Base-by-base conservation (phyloP, 2,797 vertebrate genomes). In the Xenopus petersii region DNA sequence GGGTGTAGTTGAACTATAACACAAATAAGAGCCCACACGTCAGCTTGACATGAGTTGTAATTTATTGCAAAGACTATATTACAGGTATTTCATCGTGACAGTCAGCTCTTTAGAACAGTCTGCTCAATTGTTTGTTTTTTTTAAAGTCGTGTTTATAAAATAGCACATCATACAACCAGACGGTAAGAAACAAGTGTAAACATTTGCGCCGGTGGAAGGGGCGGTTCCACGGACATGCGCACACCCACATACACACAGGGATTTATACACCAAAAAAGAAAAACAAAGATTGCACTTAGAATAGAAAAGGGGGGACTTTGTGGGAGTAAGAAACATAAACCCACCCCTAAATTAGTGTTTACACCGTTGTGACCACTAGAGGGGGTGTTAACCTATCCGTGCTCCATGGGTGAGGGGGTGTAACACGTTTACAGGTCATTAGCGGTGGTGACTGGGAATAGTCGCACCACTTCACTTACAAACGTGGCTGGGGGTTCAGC, bases 51-150 rank as follows among this genome's bases (percentile, higher is more conserved):
- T 81, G 75, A 71, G 64, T 82, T 72, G 54, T 79, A 74, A 80
- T 88, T 86, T 89, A 89, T 88, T 86, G 85, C 86, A 89, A 88
- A 88, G 82, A 87, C 83, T 88, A 87, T 73, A 86, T 70, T 86
- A 87, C 87, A 88, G 36, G 36, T 42, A 7, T 51, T 3, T 81
- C 83, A 66, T 84, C 83, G 86, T 77, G 87, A 85, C 87, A 87
- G 77, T 82, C 83, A 83, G 83, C 85, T 85, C 84, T 0, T 1
- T 65, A 80, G 77, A 79, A 84, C 81, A 85, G 84, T 85, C 81
- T 80, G 84, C 85, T 87, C 85, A 85, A 84, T 79, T 80, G 36
- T 42, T 42, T 42, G 3, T 42, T 6, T 42, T 42, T 36, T 36
- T 36, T 36, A 84, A 84, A 85, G 85, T 82, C 6, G 49, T 42